Conservation (phyloP, 2,888 invertebrate genomes). For the Tuta absoluta region DNA sequence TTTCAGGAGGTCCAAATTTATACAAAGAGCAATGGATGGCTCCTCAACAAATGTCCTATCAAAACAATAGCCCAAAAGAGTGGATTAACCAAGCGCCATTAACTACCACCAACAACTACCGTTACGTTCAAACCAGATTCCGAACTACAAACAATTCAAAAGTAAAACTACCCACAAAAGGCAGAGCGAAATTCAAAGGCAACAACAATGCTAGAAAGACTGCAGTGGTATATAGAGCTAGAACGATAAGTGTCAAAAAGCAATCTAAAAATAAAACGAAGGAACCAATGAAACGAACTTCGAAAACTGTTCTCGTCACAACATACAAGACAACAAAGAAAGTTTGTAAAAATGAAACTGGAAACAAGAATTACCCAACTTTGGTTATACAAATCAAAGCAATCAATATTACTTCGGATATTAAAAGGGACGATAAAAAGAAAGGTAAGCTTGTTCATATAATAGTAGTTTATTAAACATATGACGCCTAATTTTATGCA, state of each 20-base stretch:
- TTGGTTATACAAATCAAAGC: not conserved
- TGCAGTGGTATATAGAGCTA: not conserved
- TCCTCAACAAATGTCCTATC: not conserved
- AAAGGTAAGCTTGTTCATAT: not conserved
- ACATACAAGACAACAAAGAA: not conserved
- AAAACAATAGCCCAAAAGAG: not conserved
- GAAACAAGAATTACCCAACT: not conserved
- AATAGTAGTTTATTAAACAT: no score
- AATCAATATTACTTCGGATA: not conserved
- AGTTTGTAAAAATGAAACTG: not conserved
- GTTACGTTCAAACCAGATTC: not conserved
- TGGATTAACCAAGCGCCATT: not conserved
- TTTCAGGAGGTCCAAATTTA: not conserved
- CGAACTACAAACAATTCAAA: not conserved
- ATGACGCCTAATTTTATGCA: no score
- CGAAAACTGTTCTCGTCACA: not conserved
- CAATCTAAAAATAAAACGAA: not conserved
- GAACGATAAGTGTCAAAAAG: not conserved
- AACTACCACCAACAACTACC: not conserved
- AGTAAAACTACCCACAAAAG: not conserved
- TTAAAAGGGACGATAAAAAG: not conserved
- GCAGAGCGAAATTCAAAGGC: not conserved
- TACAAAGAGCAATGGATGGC: not conserved
- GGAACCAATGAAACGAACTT: not conserved
- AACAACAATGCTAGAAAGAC: not conserved